phyloP scores from a whole-genome alignment of 37 sponge, comb jelly and placozoan genomes.

The Aplysina aerophoba region DNA sequence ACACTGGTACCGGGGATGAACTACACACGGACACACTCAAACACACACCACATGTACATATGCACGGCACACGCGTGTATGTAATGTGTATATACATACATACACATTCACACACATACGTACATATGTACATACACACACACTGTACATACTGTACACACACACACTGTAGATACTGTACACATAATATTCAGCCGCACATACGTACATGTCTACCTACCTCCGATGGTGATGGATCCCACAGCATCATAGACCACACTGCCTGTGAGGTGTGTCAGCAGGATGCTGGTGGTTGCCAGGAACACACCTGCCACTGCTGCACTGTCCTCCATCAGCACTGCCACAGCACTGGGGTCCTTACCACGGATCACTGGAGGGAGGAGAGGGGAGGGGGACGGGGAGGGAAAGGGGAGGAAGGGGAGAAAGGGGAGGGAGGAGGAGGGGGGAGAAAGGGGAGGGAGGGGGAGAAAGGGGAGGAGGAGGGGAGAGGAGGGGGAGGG shows the following conservation, averaged over 20 bases:
- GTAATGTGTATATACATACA: too few relatives aligned
- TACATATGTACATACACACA: too few relatives aligned
- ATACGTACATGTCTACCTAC: conserved; percentile 31
- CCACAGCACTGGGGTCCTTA: conserved; percentile 94
- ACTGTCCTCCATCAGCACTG: conserved; percentile 98
- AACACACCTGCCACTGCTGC: conserved; percentile 92
- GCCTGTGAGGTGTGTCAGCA: conserved; percentile 78
- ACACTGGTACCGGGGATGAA: too few relatives aligned
- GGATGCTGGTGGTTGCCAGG: conserved; percentile 75
- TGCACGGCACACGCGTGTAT: too few relatives aligned
- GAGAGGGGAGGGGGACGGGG: not conserved
- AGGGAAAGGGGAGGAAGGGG: too few relatives aligned
- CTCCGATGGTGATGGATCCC: conserved; percentile 93
- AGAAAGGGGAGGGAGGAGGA: too few relatives aligned
- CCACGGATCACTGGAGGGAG: conserved; percentile 78
- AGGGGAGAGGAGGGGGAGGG: too few relatives aligned
- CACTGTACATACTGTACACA: not conserved
- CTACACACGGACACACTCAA: too few relatives aligned
- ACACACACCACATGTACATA: too few relatives aligned
- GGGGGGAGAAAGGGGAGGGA: too few relatives aligned
- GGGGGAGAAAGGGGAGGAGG: too few relatives aligned
- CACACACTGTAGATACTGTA: not conserved
- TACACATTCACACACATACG: too few relatives aligned
- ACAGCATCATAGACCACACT: conserved; percentile 93
- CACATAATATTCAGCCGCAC: not conserved